phyloP scores from a whole-genome alignment of 2,797 vertebrate species.

The Gymnocypris eckloni region DNA sequence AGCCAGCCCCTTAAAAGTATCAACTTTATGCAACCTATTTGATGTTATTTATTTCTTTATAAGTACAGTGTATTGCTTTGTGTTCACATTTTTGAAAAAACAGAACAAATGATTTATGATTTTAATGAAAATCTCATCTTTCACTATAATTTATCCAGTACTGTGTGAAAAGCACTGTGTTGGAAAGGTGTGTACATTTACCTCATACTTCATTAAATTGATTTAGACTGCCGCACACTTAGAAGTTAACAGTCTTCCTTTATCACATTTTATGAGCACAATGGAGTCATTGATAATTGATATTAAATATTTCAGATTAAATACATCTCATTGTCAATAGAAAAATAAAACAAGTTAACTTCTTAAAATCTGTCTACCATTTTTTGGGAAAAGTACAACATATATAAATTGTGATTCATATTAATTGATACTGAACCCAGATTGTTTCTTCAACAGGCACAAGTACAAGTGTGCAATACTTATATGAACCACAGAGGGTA shows the following conservation, averaged over 20 bases:
- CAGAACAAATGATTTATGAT: not conserved
- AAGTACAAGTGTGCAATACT: not conserved
- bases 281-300: not conserved
- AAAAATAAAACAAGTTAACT: not conserved
- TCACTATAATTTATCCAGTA: not conserved
- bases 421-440: not conserved
- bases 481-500: not conserved
- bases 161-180: not conserved
- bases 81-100: not conserved
- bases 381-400: no score
- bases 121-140: not conserved
- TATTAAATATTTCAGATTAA: not conserved
- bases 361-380: no score
- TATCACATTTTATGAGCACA: not conserved
- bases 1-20: not conserved
- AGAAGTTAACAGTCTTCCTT: not conserved
- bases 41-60: slow-evolving; percentile 2
- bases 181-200: not conserved
- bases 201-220: slow-evolving; percentile 14
- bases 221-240: not conserved
- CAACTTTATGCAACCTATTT: not conserved
- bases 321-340: not conserved
- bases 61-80: not conserved
- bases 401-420: not conserved
- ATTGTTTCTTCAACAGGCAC: not conserved